Conservation (phyloP, 2,888 invertebrate species). For the Phania funesta region DNA sequence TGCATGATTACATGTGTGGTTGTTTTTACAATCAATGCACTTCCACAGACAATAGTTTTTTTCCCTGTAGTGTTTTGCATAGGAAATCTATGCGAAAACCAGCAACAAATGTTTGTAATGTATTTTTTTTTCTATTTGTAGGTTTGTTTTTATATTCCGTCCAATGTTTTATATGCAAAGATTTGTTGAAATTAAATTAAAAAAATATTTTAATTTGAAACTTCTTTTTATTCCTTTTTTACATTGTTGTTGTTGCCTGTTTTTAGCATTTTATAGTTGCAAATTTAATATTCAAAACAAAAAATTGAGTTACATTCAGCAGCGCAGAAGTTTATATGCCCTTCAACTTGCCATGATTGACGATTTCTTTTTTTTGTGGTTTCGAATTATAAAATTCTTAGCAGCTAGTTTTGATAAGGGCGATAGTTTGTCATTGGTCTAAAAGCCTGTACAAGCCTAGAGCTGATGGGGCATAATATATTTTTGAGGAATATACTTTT, state of each 20-base stretch:
- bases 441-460: no score
- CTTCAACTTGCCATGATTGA: not conserved
- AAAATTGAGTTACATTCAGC: not conserved
- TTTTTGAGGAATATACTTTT: no score
- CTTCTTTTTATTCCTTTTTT: conserved; percentile 27
- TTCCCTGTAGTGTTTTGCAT: conserved; percentile 2
- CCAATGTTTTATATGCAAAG: conserved; percentile 3
- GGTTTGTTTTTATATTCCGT: conserved; percentile 29
- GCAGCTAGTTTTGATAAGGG: no score
- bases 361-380: not conserved
- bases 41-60: conserved; percentile 45
- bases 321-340: not conserved
- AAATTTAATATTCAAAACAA: conserved; percentile 5
- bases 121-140: conserved; percentile 53
- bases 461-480: no score
- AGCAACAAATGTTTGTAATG: conserved; percentile 60
- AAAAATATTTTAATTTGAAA: conserved; percentile 42
- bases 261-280: not conserved
- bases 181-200: conserved; percentile 21
- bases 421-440: no score
- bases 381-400: no score
- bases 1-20: not conserved
- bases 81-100: conserved; percentile 51
- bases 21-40: conserved; percentile 54
- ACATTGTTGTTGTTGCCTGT: not conserved